A percentile compares a stretch with the other conserved stretches of the same genome.
phyloP scores from a whole-genome alignment of 2,113 vertebrate species.

The Tricholaema leucomelas region DNA sequence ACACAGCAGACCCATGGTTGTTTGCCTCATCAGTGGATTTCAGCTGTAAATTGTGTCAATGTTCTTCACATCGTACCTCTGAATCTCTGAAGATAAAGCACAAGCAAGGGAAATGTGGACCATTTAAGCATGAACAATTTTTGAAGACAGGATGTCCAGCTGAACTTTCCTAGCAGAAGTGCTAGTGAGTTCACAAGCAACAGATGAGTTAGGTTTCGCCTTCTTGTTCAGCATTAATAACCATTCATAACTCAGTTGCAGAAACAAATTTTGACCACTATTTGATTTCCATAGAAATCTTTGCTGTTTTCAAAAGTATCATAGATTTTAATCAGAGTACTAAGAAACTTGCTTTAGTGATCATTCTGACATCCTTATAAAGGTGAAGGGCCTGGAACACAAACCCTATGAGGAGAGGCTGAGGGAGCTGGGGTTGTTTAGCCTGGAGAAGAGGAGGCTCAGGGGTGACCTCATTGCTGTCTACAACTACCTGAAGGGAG shows the following conservation, averaged over 20 bases:
- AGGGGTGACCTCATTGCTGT: too few species aligned
- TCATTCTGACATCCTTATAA: neutral
- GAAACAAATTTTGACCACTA: neutral
- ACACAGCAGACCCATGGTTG: neutral
- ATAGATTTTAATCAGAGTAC: neutral
- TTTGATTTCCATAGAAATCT: neutral
- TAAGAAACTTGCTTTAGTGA: neutral
- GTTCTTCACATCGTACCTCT: neutral
- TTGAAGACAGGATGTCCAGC: neutral
- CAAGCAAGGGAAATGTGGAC: neutral
- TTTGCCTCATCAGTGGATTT: neutral
- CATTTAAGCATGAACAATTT: neutral
- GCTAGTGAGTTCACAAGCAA: neutral
- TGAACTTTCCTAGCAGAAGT: neutral
- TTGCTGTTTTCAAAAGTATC: neutral
- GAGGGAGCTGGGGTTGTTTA: too few species aligned
- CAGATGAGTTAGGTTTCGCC: neutral
- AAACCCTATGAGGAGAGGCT: too few species aligned
- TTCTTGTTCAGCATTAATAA: neutral
- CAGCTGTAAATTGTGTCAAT: neutral
- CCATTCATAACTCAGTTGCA: neutral
- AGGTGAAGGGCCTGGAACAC: too few species aligned
- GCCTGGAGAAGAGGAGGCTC: too few species aligned
- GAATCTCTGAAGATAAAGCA: neutral
- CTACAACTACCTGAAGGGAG: too few species aligned